Evolutionary conservation across 2,888 invertebrate genomes (phyloP), one percentile per base, ranked within the genome.

Genomic region (Graphium colonna): DNA sequence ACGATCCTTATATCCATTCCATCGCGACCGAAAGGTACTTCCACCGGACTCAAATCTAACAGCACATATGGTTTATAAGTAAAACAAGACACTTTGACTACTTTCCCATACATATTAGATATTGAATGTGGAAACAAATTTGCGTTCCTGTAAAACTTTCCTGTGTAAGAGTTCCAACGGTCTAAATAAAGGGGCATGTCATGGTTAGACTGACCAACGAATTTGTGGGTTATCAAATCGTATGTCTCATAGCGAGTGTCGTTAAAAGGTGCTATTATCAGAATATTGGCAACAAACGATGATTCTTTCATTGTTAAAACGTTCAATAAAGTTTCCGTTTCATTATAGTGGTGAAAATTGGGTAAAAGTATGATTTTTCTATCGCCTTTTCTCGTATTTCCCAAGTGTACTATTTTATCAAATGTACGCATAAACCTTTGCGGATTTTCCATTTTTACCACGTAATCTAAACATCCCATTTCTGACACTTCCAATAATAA

Each of bases 41-140:
- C 21, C 33, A 66, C 60, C 3, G 68, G 52, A 58, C 89, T 77
- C 39, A 90, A 59, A 66, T 89, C 79, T 52, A 90, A 65, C 48
- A 92, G 75, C n/a, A 79, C 79, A 63, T 92, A 93, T 0, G 93
- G 93, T 62, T 90, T 90, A 63, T 93, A 93, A 31, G 83, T 87
- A 67, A 93, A 92, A 52, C 90, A 86, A 8, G 92, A 91, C 18
- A 91, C 79, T 67, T 75, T 90, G 3, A 92, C 62, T 0, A 61
- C 64, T 73, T 85, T 90, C 0, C 91, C 91, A 39, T 79, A 57
- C 52, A 91, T 69, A 61, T 91, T 78, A 0, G 61, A 62, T 60
- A 91, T 71, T 58, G 91, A 81, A 60, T 91, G 82, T 3, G 90
- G 90, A 71, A 90, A 91, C 28, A 91, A 64, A 67, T 85, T 73